Base-by-base conservation (phyloP, 2,797 vertebrate genomes). In the Cyclura pinguis region DNA sequence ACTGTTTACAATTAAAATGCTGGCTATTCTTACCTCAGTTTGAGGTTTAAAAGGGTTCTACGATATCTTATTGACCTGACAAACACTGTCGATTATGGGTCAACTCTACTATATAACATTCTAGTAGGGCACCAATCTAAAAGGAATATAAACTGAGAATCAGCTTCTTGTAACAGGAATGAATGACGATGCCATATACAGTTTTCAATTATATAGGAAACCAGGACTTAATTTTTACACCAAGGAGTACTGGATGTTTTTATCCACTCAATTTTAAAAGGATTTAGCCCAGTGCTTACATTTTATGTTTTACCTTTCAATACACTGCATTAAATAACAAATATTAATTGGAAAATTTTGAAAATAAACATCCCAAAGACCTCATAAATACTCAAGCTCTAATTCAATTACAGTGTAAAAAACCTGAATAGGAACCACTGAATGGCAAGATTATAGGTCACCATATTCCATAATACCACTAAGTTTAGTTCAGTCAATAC, bases 391-490 rank as follows among this genome's bases (percentile, higher is more conserved):
- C 87, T 42, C 80, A 91, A 95, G 95, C 96, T 93, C 91, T 95
- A 93, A 93, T 94, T 96, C 90, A 92, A 24, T 91, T 94, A 93
- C 92, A 93, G 76, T 7, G 84, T 91, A 91, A 96, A 92, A 96
- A 96, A 95, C 96, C 96, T 96, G 95, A 95, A 96, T 91, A 94
- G 90, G 89, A 85, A 93, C 92, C 76, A 88, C 90, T 84, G 67
- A 95, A 89, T 0, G 59, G 91, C 87, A 93, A 94, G 24, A 90
- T 82, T 87, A 90, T 74, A 0, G 0, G 81, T 8, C 84, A 74
- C 92, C 90, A 91, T 50, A 72, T 91, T 93, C 62, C 32, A 4
- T 74, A 89, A 88, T 0, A 89, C 78, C 32, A n/a, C 62, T 84
- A 92, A 88, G 77, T 92, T 90, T 80, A 94, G 92, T 95, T 91